Evolutionary conservation across 2,888 invertebrate genomes (phyloP).

Genomic region (Torymus texanus): DNA sequence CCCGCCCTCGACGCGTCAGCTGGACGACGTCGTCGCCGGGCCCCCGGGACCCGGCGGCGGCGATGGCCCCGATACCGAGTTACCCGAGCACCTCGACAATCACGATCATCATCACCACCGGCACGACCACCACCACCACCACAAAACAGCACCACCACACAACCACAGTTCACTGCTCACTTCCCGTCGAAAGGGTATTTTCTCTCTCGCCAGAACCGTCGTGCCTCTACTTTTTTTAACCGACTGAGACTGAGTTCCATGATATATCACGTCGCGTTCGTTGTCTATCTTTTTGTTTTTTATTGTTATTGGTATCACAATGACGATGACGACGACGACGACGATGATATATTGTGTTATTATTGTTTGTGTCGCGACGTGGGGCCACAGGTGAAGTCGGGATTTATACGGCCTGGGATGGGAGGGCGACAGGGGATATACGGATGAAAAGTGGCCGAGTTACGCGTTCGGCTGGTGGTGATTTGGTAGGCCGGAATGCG

Average conservation of each 20-base stretch:
- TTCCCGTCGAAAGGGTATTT: conserved; percentile 72
- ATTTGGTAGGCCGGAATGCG: not conserved
- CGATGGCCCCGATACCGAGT: conserved; percentile 10
- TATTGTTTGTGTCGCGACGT: too few relatives aligned
- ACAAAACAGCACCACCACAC: conserved; percentile 70
- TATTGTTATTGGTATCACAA: not conserved
- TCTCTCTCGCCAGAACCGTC: conserved; percentile 34
- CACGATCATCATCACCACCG: conserved; percentile 67
- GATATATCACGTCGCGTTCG: not conserved
- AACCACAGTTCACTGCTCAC: conserved; percentile 74
- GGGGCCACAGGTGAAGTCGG: too few relatives aligned
- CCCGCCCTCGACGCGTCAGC: conserved; percentile 73
- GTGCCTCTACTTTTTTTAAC: not conserved
- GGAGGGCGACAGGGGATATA: too few relatives aligned
- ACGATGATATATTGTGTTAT: too few relatives aligned
- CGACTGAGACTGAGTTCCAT: conserved; percentile 33
- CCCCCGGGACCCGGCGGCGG: conserved; percentile 26
- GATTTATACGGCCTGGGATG: too few relatives aligned
- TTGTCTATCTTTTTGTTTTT: not conserved
- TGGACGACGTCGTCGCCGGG: conserved; percentile 67
- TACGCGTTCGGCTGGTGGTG: not conserved
- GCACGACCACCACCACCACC: conserved; percentile 68
- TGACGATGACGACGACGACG: too few relatives aligned
- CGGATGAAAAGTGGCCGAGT: too few relatives aligned
- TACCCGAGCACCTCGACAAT: conserved; percentile 66